Conservation (phyloP, 2,888 invertebrate genomes). For the Cistogaster globosa region DNA sequence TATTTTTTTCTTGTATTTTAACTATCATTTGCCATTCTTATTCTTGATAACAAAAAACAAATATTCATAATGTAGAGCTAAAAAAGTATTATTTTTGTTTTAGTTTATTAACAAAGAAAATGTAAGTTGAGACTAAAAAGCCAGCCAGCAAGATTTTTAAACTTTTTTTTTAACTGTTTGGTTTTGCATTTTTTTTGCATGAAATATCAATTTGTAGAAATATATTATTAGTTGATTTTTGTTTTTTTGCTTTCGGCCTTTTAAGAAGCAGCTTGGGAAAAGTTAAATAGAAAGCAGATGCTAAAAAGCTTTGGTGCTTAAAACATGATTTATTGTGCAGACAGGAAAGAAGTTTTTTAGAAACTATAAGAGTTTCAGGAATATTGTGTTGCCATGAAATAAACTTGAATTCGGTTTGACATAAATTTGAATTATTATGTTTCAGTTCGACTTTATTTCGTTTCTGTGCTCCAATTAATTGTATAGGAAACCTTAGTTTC, state of each 20-base stretch:
- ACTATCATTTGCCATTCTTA: too few relatives aligned
- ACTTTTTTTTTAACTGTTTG: too few relatives aligned
- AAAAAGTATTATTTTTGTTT: not conserved
- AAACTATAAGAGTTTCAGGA: not conserved
- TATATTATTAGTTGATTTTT: conserved; percentile 5
- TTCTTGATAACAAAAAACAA: too few relatives aligned
- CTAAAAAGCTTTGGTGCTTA: not conserved
- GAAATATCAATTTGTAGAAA: too few relatives aligned
- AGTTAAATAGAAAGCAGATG: conserved; percentile 24
- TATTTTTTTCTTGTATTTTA: too few relatives aligned
- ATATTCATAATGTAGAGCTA: too few relatives aligned
- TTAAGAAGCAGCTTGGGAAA: not conserved
- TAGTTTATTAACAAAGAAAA: conserved; percentile 11
- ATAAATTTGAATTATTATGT: too few relatives aligned
- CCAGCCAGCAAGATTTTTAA: not conserved
- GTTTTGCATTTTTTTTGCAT: too few relatives aligned
- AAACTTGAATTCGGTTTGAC: too few relatives aligned
- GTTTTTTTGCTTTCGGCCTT: not conserved
- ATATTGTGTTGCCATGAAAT: not conserved
- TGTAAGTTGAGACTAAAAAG: conserved; percentile 13
- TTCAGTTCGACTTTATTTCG: too few relatives aligned
- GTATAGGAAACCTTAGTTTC: too few relatives aligned
- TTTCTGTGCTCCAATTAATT: too few relatives aligned
- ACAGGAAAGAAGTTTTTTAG: conserved; percentile 21
- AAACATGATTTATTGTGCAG: conserved; percentile 40